Base-by-base conservation (phyloP, 1,140 invertebrate genomes). In the Wasmannia auropunctata region DNA sequence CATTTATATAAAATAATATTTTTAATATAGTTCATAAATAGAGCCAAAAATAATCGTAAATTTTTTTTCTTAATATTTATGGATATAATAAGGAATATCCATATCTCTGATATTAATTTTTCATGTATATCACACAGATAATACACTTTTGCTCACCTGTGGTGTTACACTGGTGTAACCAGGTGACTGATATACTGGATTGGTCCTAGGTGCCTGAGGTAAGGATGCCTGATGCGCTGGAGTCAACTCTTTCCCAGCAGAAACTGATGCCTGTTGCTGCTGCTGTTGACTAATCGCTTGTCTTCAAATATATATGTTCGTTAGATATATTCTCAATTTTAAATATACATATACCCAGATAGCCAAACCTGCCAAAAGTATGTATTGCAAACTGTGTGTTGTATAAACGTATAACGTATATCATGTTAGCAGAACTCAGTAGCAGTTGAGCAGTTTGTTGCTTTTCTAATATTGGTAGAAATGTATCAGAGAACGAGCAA, bases 171-270 rank as follows among this genome's bases (percentile, higher is more conserved):
- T 93, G 11, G 91, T 91, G 54, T 95, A 95, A 37, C 92, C 92
- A 40, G 92, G 28, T 31, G 91, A 88, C 46, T 88, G 93, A 87
- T 93, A 94, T 34, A 94, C 92, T 22, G 93, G 84, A 74, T 87
- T 89, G 2, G 92, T 75, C 85, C 94, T 88, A 11, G 93, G 90
- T 25, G 90, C 76, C 65, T 95, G 94, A 58, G 94, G 94, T 86
- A 95, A 70, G 0, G 95, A 95, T 49, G 95, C 94, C 85, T 95
- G 94, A 90, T 95, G 95, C 0, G 94, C 95, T n/a, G 95, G 95
- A 31, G 94, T 92, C 37, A 95, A 84, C 16, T 95, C 95, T 62
- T 95, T 95, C 0, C 87, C 89, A 54, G 92, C 83, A 11, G 91
- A 60, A 60, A 92, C 90, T 11, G 93, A 77, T 31, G 92, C 81